phyloP scores from a whole-genome alignment of 2,888 invertebrate genomes.

The Calameuta idolon region DNA sequence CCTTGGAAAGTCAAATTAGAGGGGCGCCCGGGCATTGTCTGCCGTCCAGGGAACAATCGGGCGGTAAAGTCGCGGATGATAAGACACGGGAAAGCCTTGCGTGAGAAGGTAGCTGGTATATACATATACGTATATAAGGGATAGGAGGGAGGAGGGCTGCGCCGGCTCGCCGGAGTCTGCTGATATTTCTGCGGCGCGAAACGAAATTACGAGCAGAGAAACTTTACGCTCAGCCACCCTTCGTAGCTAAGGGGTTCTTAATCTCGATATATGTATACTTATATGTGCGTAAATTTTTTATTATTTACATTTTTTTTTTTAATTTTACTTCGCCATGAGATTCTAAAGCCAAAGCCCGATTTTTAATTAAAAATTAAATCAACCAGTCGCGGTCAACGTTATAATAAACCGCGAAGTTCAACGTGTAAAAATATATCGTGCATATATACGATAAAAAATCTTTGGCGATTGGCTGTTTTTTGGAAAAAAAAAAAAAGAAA shows the following conservation, averaged over 20 bases:
- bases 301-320: background rate
- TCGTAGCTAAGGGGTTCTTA: background rate
- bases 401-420: background rate
- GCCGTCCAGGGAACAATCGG: slow-evolving; percentile 29
- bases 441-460: background rate
- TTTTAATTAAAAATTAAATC: background rate
- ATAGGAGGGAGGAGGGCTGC: background rate
- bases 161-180: background rate
- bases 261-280: background rate
- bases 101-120: background rate
- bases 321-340: background rate
- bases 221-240: background rate
- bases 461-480: background rate
- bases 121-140: background rate
- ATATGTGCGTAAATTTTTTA: background rate
- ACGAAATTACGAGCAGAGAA: background rate
- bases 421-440: background rate
- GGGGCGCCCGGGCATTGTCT: slow-evolving; percentile 14
- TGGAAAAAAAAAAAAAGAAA: too few relatives aligned
- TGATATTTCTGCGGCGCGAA: background rate
- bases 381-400: background rate
- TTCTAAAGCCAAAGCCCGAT: background rate
- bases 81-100: background rate
- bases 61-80: slow-evolving; percentile 1
- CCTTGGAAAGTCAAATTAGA: background rate